Evolutionary conservation across 2,888 invertebrate genomes (phyloP), one percentile per base, ranked within the genome.

Genomic region (Ichneumoninae sp.): DNA sequence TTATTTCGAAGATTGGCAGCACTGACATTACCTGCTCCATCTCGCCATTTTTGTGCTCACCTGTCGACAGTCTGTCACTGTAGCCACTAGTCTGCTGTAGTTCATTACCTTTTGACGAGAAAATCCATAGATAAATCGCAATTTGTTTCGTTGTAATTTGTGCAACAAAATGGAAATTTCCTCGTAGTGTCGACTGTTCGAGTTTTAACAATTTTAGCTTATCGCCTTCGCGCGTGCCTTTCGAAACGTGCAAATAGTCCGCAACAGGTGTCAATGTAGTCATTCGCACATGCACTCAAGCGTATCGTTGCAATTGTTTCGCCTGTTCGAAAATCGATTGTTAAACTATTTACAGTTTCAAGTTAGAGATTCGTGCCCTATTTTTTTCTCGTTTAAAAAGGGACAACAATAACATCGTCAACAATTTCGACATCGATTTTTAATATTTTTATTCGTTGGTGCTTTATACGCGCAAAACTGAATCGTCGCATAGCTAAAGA

Each of bases 231-330:
- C 80, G 76, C 30, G 62, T 65, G 52, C 60, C 74, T 22, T 80
- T 84, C 84, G 77, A 84, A 86, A 87, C 57, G 36, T 75, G 47
- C 68, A 50, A 50, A 81, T 79, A 80, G 76, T 54, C 68, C 87
- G 90, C 91, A 91, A 90, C 91, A 91, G 91, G 91, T 91, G 91
- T 90, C 89, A 87, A 86, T 80, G 80, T 71, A 80, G 70, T 70
- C 52, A 75, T 70, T 79, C 54, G 57, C 79, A 83, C 83, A 83
- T 74, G 81, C 71, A 47, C 82, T 57, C 44, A 57, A 57, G 78
- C 50, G 66, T 80, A 71, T 74, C 68, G 47, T 84, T 76, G 54
- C 52, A 30, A 68, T 62, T 60, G 71, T 85, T 74, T 65, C 69
- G 19, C 80, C 54, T 40, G 57, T 72, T 62, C 26, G 10, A n/a